phyloP scores from a whole-genome alignment of 1,140 invertebrate genomes.

The Drosophila guanche region DNA sequence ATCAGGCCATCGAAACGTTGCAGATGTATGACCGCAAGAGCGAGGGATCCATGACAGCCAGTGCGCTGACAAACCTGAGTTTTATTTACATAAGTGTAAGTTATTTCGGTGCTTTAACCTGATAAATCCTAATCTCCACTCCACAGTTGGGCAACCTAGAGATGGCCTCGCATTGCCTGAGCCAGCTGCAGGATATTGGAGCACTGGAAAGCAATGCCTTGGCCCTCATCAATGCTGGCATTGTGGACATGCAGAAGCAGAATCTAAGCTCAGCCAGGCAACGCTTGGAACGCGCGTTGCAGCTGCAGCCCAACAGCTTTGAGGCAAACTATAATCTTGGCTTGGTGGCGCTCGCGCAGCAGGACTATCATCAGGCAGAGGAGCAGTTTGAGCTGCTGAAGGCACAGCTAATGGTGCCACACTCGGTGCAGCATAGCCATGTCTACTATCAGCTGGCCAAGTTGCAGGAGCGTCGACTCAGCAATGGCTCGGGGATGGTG shows the following conservation, averaged over 20 bases:
- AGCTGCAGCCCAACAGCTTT: conserved; percentile 92
- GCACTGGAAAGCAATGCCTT: conserved; percentile 89
- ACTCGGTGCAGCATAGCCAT: conserved; percentile 87
- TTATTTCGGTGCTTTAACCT: background rate
- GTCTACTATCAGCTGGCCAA: conserved; percentile 94
- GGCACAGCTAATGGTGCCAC: conserved; percentile 80
- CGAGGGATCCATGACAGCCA: conserved; percentile 92
- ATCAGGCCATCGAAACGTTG: conserved; percentile 92
- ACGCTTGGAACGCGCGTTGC: conserved; percentile 90
- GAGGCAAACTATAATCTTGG: conserved; percentile 97
- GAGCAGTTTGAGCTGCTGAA: conserved; percentile 90
- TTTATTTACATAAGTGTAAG: conserved; percentile 94
- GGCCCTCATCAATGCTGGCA: conserved; percentile 95
- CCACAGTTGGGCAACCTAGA: conserved; percentile 91
- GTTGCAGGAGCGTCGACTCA: conserved; percentile 87
- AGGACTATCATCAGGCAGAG: conserved; percentile 85
- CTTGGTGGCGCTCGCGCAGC: conserved; percentile 89
- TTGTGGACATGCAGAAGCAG: conserved; percentile 89
- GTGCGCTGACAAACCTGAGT: conserved; percentile 95
- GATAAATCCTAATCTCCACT: background rate
- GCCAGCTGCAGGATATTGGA: conserved; percentile 90
- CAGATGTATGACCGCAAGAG: conserved; percentile 96
- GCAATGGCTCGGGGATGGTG: conserved; percentile 75
- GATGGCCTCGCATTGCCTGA: conserved; percentile 92
- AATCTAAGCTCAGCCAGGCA: conserved; percentile 91